Percentiles rank a stretch among this genome's conserved stretches.
These are phyloP conservation scores for Papilio aristodemus DNA, from an alignment of 1,140 invertebrate species.

Conservation along the genomic window DNA sequence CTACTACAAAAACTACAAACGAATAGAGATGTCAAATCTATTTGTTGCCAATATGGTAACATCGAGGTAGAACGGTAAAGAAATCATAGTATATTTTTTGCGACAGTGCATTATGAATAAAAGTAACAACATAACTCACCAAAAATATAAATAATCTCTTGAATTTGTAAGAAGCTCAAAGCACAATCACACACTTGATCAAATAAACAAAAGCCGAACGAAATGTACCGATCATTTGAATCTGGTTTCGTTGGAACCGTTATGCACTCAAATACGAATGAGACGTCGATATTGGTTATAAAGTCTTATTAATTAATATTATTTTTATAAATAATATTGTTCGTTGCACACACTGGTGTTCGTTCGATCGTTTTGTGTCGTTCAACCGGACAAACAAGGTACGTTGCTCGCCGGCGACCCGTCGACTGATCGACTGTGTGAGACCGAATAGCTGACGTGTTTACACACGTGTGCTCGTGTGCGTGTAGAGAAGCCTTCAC, in stretches of 20 bases:
- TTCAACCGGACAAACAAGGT: constrained; percentile 49
- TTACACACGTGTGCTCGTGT: constrained; percentile 43
- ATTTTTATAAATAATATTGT: constrained; percentile 28
- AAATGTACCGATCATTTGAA: constrained; percentile 43
- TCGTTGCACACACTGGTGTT: constrained; percentile 38
- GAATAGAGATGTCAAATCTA: too few species aligned
- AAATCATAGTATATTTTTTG: neutral
- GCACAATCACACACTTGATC: constrained; percentile 40
- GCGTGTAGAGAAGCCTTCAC: constrained; percentile 47
- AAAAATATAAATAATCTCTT: neutral
- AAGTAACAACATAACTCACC: constrained; percentile 9
- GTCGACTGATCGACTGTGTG: constrained; percentile 30
- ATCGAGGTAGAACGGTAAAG: too few species aligned
- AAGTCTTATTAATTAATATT: constrained; percentile 25
- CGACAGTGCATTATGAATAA: neutral
- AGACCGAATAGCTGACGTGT: constrained; percentile 42
- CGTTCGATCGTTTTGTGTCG: constrained; percentile 56
- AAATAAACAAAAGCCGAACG: constrained; percentile 44
- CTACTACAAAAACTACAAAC: too few species aligned
- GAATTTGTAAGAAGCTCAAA: constrained; percentile 31
- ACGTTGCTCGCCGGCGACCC: constrained; percentile 22
- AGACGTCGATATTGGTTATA: constrained; percentile 8
- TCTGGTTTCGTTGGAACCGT: constrained; percentile 54
- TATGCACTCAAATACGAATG: constrained; percentile 42
- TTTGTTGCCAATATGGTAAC: too few species aligned